These are phyloP conservation scores for Hemitrygon akajei DNA, from an alignment of 2,797 vertebrate genomes.

Conservation along the genomic window DNA sequence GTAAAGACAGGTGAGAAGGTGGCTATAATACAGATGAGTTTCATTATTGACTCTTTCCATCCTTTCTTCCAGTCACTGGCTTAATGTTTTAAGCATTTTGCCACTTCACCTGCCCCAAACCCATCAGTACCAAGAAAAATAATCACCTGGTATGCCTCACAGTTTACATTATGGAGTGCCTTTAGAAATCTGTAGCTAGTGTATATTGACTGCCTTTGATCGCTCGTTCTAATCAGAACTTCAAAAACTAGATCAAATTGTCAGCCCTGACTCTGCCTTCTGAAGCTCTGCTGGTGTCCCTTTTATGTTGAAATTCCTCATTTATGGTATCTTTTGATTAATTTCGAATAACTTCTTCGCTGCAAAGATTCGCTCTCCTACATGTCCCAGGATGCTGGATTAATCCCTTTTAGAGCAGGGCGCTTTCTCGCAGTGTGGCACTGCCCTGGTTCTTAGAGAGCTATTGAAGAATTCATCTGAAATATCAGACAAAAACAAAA, in stretches of 20 bases:
- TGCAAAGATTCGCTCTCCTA: not conserved
- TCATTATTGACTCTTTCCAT: too few relatives aligned
- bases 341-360: not conserved
- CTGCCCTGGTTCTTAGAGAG: not conserved
- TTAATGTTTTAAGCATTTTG: too few relatives aligned
- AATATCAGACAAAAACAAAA: not conserved
- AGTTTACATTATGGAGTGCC: not conserved
- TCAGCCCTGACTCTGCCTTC: not conserved
- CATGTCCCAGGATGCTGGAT: not conserved
- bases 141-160: not conserved
- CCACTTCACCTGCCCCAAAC: not conserved
- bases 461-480: not conserved
- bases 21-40: too few relatives aligned
- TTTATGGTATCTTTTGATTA: not conserved
- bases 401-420: not conserved
- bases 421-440: not conserved
- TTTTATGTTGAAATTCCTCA: not conserved
- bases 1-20: too few relatives aligned
- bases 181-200: not conserved
- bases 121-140: not conserved
- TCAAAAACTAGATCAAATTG: not conserved
- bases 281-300: not conserved
- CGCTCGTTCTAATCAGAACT: not conserved
- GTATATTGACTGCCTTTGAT: not conserved
- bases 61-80: too few relatives aligned